Evolutionary conservation across 2,888 invertebrate species (phyloP).

Genomic region (Leptarthrus brevirostris): DNA sequence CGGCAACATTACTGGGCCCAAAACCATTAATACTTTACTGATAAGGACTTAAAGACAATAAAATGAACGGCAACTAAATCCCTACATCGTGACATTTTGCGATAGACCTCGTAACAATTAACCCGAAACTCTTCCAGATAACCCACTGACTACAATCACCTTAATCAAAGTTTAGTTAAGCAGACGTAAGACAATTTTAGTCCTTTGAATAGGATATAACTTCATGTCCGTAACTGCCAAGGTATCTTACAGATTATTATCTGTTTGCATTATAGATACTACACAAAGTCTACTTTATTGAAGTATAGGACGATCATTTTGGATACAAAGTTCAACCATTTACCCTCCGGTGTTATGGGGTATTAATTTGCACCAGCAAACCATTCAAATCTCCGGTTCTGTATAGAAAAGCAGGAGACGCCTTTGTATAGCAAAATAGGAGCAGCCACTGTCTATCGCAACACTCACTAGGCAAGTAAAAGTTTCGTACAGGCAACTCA

Average conservation of each 20-base stretch:
- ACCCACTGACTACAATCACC: conserved; percentile 6
- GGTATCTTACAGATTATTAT: conserved; percentile 28
- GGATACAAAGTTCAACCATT: conserved; percentile 35
- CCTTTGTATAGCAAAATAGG: too few relatives aligned
- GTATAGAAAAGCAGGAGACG: too few relatives aligned
- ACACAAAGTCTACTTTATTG: conserved; percentile 22
- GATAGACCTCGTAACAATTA: conserved; percentile 30
- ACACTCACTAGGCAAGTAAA: background rate
- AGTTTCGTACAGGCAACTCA: conserved; percentile 1
- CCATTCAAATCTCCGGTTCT: conserved; percentile 26
- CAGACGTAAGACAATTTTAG: conserved; percentile 22
- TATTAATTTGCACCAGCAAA: conserved; percentile 32
- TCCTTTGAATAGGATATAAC: conserved; percentile 15
- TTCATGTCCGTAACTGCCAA: conserved; percentile 22
- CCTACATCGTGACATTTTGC: background rate
- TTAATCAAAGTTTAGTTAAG: conserved; percentile 24
- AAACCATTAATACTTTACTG: conserved; percentile 29
- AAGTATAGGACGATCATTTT: conserved; percentile 10
- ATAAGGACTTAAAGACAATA: background rate
- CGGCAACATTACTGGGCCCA: conserved; percentile 3
- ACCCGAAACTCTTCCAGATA: conserved; percentile 19
- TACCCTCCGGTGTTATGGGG: conserved; percentile 23
- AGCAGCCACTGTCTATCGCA: too few relatives aligned
- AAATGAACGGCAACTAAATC: background rate
- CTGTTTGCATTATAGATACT: conserved; percentile 6